Base-by-base conservation (phyloP, 2,797 vertebrate species). In the Hypotaenidia philippensis region DNA sequence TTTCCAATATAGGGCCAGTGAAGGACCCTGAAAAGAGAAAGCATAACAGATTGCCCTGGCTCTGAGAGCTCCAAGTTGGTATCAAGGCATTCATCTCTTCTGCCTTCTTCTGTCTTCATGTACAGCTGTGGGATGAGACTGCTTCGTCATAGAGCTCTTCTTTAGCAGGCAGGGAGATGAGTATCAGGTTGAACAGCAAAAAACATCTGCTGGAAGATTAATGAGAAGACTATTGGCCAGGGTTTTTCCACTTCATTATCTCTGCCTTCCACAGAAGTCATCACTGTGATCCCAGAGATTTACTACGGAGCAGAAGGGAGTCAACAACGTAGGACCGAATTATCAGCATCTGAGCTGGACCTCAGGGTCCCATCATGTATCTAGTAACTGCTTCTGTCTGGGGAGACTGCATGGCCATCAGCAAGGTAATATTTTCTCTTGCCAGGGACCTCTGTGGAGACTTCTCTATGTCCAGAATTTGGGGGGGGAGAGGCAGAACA, bases 361-460 rank as follows among this genome's bases (percentile, higher is more conserved):
- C 18, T 82, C 9, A 5, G 60, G 11, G 9, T 57, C 25, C 32
- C 20, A 18, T 26, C 59, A 18, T 1, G 0, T 14, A 11, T n/a
- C 17, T n/a, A 13, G 31, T 14, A 66, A 36, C 20, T 10, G 53
- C n/a, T 59, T 27, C 22, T 41, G 0, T 41, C 40, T 0, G 0
- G 2, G 53, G 59, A 15, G 41, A 23, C 22, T 27, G 16, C 1
- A 3, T 53, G n/a, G 63, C 8, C n/a, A 29, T 56, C 16, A 2
- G 41, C 65, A 19, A 2, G 5, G n/a, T 47, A 26, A 13, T 4
- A 15, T 16, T 59, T n/a, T 22, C n/a, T 60, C 41, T 45, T 47
- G 25, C 10, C 19, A 6, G 16, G 65, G 47, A n/a, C 5, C 13
- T 75, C 36, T 81, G 7, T 26, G 47, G 40, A 49, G 19, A n/a